phyloP scores from a whole-genome alignment of 2,113 vertebrate genomes.

The Raja brachyura region DNA sequence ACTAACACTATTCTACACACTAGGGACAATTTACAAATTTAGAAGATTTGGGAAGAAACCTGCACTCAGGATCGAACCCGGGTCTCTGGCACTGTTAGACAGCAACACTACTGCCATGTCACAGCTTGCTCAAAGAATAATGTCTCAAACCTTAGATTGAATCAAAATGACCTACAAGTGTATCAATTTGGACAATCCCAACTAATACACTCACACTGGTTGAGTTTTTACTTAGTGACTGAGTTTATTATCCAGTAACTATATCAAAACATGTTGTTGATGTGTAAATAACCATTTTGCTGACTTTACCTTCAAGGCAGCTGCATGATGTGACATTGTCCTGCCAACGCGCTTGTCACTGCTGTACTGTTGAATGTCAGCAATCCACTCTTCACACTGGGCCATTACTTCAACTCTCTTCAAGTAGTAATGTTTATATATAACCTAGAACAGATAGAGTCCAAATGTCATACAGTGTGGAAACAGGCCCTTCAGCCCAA shows the following conservation, averaged over 20 bases:
- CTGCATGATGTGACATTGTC: conserved; percentile 97
- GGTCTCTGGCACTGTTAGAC: too few species aligned
- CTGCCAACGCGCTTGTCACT: conserved; percentile 94
- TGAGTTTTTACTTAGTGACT: background rate
- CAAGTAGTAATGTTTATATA: conserved; percentile 98
- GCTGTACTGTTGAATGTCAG: conserved; percentile 98
- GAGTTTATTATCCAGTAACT: background rate
- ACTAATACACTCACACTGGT: background rate
- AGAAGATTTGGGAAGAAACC: too few species aligned
- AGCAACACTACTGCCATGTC: too few species aligned
- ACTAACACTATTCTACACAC: too few species aligned
- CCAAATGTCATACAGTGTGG: background rate
- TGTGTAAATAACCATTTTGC: background rate
- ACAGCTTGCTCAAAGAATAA: too few species aligned
- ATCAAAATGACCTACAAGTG: background rate
- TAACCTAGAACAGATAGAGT: conserved; percentile 64
- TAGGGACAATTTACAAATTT: too few species aligned
- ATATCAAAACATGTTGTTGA: background rate
- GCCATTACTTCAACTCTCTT: conserved; percentile 92
- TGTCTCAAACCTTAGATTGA: background rate
- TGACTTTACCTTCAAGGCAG: conserved; percentile 82
- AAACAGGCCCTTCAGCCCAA: too few species aligned
- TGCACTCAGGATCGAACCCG: too few species aligned
- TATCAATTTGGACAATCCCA: background rate
- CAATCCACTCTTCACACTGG: conserved; percentile 97